Evolutionary conservation across 2,797 vertebrate species (phyloP).

Genomic region (Loris lydekkerianus): DNA sequence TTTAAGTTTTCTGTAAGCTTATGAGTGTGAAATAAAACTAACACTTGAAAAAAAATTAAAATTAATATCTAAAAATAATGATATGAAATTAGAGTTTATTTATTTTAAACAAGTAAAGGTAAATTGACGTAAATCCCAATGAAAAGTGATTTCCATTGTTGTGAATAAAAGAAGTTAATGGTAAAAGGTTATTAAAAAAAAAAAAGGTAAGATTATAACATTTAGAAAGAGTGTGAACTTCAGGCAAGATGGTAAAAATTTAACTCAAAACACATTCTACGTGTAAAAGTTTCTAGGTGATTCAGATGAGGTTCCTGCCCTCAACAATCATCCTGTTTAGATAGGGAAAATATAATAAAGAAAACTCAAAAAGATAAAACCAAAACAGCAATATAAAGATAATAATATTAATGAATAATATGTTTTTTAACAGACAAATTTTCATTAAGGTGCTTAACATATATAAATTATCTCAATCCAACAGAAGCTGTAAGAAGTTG

Average conservation of each 20-base stretch:
- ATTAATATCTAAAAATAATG: neutral
- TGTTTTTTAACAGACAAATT: neutral
- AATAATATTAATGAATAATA: neutral
- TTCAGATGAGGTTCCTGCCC: neutral
- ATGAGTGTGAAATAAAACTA: neutral
- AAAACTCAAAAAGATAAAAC: too few species aligned
- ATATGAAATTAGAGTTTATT: neutral
- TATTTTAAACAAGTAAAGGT: neutral
- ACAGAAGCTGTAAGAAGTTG: neutral
- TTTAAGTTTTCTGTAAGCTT: neutral
- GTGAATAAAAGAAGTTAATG: neutral
- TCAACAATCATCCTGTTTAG: neutral
- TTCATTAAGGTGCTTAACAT: neutral
- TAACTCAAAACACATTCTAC: neutral
- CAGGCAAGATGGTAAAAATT: neutral
- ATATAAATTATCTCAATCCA: neutral
- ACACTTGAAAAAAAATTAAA: neutral
- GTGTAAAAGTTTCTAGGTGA: neutral
- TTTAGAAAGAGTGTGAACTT: neutral
- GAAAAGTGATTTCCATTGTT: neutral
- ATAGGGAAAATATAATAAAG: neutral
- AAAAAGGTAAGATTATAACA: neutral
- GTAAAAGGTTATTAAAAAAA: neutral
- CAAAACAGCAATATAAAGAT: neutral
- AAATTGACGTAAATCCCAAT: neutral